Evolutionary conservation across 2,113 vertebrate genomes (phyloP).

Genomic region (Dendrocopos noguchii): DNA sequence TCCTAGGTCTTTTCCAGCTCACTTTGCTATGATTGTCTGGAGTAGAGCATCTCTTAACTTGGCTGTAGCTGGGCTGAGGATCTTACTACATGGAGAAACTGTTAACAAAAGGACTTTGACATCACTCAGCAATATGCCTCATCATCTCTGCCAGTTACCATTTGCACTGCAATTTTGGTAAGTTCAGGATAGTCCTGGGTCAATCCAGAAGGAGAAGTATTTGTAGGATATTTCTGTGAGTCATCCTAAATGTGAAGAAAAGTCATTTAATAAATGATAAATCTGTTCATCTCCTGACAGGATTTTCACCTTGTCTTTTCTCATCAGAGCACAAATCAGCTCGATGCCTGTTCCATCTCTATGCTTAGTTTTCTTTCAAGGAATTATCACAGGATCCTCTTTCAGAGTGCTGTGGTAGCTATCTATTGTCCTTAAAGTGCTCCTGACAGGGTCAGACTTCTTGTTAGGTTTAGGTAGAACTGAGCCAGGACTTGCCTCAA

Average conservation of each 20-base stretch:
- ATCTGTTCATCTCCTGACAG: not conserved
- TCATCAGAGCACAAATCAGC: not conserved
- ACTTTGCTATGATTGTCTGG: not conserved
- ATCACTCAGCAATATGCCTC: not conserved
- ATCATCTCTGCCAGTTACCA: not conserved
- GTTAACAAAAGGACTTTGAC: not conserved
- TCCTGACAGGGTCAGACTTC: not conserved
- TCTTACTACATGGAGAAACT: not conserved
- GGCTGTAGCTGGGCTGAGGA: not conserved
- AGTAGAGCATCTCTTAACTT: not conserved
- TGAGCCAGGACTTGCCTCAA: not conserved
- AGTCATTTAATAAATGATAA: not conserved
- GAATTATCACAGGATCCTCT: not conserved
- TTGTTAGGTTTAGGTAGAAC: not conserved
- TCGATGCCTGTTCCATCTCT: not conserved
- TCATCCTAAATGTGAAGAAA: not conserved
- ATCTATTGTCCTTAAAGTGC: not conserved
- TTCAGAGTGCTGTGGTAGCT: not conserved
- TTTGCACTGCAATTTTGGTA: not conserved
- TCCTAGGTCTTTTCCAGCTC: conserved; percentile 19
- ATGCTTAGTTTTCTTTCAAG: not conserved
- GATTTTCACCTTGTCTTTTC: not conserved
- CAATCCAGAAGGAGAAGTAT: not conserved
- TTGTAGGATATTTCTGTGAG: not conserved
- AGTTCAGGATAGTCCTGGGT: not conserved